Percentiles rank a stretch among this genome's conserved stretches.
These are phyloP conservation scores for Drosophila obscura DNA, from an alignment of 1,140 invertebrate genomes.

Conservation along the genomic window DNA sequence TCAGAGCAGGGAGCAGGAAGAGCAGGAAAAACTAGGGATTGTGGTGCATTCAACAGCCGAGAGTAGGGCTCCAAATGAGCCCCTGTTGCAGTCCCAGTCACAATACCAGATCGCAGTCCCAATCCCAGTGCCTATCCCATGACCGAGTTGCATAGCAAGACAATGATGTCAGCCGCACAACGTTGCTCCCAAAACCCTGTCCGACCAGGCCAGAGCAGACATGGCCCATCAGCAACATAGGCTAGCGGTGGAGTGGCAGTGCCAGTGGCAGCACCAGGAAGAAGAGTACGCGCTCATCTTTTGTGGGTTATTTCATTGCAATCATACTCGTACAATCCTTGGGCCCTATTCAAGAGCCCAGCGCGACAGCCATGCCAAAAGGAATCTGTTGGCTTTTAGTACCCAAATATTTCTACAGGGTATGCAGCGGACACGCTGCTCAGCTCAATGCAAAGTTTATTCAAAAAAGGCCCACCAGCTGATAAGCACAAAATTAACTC, in stretches of 20 bases:
- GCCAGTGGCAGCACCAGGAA: constrained; percentile 4
- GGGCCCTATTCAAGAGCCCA: constrained; percentile 6
- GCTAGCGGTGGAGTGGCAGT: constrained; percentile 12
- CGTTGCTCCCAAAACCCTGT: constrained; percentile 10
- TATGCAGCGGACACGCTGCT: constrained; percentile 33
- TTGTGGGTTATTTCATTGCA: constrained; percentile 26
- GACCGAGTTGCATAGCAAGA: constrained; percentile 67
- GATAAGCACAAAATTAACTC: constrained; percentile 54
- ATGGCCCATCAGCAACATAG: constrained; percentile 27
- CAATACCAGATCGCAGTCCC: too few species aligned
- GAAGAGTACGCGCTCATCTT: constrained; percentile 13
- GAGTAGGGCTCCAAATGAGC: constrained; percentile 56
- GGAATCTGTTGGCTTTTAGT: too few species aligned
- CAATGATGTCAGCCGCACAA: constrained; percentile 74
- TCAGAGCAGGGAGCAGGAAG: constrained; percentile 9
- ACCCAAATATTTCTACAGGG: constrained; percentile 5
- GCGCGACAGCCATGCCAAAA: not conserved
- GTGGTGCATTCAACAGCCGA: constrained; percentile 53
- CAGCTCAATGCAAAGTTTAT: constrained; percentile 49
- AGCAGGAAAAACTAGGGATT: constrained; percentile 27
- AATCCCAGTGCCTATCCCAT: not conserved
- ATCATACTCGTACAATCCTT: not conserved
- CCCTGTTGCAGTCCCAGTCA: constrained; percentile 5
- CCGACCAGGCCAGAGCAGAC: constrained; percentile 32
- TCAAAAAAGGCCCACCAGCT: constrained; percentile 28